Percentiles rank a stretch among this genome's conserved stretches.
phyloP scores from a whole-genome alignment of 2,113 vertebrate genomes.

The Hemicordylus capensis region DNA sequence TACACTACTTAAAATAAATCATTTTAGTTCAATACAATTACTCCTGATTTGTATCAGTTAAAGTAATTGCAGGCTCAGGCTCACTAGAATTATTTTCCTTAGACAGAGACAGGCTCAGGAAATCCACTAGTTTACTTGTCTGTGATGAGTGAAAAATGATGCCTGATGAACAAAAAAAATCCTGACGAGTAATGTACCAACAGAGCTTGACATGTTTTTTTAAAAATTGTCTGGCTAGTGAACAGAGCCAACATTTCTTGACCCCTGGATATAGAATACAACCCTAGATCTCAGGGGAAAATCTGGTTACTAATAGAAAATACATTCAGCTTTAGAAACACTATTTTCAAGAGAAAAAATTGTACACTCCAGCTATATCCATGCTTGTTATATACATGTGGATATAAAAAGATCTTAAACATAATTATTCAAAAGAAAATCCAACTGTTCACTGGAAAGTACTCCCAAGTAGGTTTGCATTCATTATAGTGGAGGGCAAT shows the following conservation, averaged over 20 bases:
- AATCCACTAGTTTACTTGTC: no score
- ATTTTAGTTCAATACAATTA: conserved; percentile 20
- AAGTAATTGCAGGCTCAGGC: neutral
- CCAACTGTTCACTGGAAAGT: neutral
- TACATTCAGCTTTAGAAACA: neutral
- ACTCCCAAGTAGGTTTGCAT: neutral
- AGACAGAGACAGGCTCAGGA: no score
- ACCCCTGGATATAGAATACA: conserved; percentile 10
- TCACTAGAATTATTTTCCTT: neutral
- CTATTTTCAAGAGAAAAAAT: neutral
- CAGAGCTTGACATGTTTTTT: no score
- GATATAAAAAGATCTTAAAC: neutral
- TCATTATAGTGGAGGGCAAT: neutral
- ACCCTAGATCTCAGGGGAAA: conserved; percentile 5
- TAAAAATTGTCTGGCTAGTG: no score
- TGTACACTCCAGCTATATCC: neutral
- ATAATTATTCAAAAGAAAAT: neutral
- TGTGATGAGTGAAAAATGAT: no score
- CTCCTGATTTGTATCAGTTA: conserved; percentile 18
- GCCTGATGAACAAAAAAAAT: no score
- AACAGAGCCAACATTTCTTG: no score
- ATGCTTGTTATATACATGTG: neutral
- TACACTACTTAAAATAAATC: conserved; percentile 2
- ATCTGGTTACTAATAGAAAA: conserved; percentile 8
- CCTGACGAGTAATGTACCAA: no score